phyloP scores from a whole-genome alignment of 2,888 invertebrate genomes.

The Drosophila dives region DNA sequence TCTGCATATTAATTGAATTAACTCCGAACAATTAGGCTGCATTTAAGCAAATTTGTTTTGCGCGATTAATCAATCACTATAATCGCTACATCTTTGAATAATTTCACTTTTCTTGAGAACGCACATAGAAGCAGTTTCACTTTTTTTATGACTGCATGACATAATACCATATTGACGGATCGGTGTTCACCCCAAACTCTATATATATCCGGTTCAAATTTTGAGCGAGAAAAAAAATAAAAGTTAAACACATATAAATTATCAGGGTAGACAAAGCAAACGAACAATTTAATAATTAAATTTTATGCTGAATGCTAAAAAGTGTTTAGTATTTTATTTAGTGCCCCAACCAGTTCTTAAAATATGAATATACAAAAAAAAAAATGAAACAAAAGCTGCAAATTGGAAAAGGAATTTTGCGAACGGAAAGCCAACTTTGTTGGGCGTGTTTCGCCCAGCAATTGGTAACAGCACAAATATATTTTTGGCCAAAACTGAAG shows the following conservation, averaged over 20 bases:
- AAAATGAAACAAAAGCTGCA: neutral
- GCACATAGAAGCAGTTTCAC: constrained; percentile 62
- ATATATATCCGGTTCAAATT: constrained; percentile 63
- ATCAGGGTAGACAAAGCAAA: constrained; percentile 36
- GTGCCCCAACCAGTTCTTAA: constrained; percentile 59
- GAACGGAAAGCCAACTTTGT: constrained; percentile 17
- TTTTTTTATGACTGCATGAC: constrained; percentile 63
- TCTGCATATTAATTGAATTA: constrained; percentile 69
- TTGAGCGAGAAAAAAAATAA: constrained; percentile 23
- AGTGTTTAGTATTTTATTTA: constrained; percentile 63
- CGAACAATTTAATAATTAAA: constrained; percentile 57
- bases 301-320: constrained; percentile 62
- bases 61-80: constrained; percentile 69
- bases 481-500: constrained; percentile 16
- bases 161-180: constrained; percentile 43
- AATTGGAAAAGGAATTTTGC: constrained; percentile 10
- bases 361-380: constrained; percentile 13
- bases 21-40: constrained; percentile 62
- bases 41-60: constrained; percentile 70
- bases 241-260: constrained; percentile 51
- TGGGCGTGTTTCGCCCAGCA: constrained; percentile 16
- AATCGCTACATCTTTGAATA: constrained; percentile 36
- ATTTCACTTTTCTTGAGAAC: constrained; percentile 63
- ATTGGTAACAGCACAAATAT: constrained; percentile 31
- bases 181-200: constrained; percentile 17